phyloP scores from a whole-genome alignment of 2,888 invertebrate species.

The Nipponacmea schrenckii region DNA sequence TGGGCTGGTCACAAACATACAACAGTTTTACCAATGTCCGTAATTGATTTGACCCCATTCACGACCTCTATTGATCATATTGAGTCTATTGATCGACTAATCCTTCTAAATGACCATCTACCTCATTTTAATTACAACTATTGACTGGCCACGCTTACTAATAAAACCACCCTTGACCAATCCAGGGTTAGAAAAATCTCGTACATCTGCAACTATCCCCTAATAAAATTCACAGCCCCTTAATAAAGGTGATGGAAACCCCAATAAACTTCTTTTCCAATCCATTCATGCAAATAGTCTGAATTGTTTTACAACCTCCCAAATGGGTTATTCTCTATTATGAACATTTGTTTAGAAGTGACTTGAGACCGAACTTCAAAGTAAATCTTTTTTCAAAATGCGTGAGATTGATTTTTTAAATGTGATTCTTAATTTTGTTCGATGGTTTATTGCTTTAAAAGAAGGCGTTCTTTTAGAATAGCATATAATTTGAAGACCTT shows the following conservation, averaged over 20 bases:
- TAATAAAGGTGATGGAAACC: slow-evolving; percentile 1
- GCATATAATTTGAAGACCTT: too few relatives aligned
- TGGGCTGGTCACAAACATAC: background rate
- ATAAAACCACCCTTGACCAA: slow-evolving; percentile 6
- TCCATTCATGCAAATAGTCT: background rate
- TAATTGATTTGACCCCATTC: slow-evolving; percentile 9
- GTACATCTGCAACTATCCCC: slow-evolving; percentile 8
- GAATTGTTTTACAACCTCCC: slow-evolving; percentile 1
- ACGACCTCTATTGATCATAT: slow-evolving; percentile 2
- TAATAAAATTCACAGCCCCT: background rate
- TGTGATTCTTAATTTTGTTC: too few relatives aligned
- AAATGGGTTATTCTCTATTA: background rate
- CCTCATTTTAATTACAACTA: slow-evolving; percentile 7
- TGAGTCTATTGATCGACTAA: slow-evolving; percentile 2
- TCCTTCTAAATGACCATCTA: slow-evolving; percentile 6
- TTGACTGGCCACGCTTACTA: slow-evolving; percentile 8
- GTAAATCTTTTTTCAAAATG: background rate
- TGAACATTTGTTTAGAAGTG: background rate
- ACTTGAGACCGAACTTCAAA: background rate
- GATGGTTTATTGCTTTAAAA: too few relatives aligned
- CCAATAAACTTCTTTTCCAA: background rate
- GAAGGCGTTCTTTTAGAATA: too few relatives aligned
- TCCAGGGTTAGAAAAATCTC: background rate
- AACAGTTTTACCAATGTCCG: background rate
- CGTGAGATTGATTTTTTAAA: background rate